phyloP scores from a whole-genome alignment of 2,797 vertebrate species.

The Epinephelus malabaricus region DNA sequence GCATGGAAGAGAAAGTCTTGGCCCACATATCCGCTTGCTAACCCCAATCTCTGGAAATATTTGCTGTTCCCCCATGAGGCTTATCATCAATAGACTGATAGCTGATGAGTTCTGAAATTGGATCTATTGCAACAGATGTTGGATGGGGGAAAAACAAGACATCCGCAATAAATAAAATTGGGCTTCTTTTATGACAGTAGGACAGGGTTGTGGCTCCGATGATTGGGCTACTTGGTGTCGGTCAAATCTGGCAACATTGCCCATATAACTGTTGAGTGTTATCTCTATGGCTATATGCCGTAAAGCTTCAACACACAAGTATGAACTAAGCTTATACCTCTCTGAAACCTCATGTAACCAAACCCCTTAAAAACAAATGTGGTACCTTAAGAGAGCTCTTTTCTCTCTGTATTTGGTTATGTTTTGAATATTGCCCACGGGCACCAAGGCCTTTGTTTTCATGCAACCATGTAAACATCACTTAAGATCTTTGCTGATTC shows the following conservation, averaged over 20 bases:
- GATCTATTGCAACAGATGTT: too few relatives aligned
- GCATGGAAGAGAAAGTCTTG: too few relatives aligned
- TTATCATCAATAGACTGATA: too few relatives aligned
- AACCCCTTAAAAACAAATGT: background rate
- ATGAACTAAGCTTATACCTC: too few relatives aligned
- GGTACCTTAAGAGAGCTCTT: background rate
- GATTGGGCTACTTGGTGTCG: background rate
- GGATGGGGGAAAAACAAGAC: background rate
- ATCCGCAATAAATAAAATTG: too few relatives aligned
- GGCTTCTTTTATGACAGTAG: background rate
- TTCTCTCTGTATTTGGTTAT: slow-evolving; percentile 2
- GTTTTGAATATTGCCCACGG: background rate
- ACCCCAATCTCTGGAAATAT: too few relatives aligned
- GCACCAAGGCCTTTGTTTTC: slow-evolving; percentile 19
- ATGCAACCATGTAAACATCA: slow-evolving; percentile 33
- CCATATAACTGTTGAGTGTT: too few relatives aligned
- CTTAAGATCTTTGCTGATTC: slow-evolving; percentile 20
- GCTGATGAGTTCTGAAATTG: too few relatives aligned
- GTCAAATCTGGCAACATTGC: background rate
- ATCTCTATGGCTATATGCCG: background rate
- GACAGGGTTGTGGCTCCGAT: background rate
- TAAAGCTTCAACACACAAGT: background rate
- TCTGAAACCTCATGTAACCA: background rate
- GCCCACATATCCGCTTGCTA: too few relatives aligned
- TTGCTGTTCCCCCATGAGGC: too few relatives aligned